Base-by-base conservation (phyloP, 1,140 invertebrate species). In the Achroia grisella region DNA sequence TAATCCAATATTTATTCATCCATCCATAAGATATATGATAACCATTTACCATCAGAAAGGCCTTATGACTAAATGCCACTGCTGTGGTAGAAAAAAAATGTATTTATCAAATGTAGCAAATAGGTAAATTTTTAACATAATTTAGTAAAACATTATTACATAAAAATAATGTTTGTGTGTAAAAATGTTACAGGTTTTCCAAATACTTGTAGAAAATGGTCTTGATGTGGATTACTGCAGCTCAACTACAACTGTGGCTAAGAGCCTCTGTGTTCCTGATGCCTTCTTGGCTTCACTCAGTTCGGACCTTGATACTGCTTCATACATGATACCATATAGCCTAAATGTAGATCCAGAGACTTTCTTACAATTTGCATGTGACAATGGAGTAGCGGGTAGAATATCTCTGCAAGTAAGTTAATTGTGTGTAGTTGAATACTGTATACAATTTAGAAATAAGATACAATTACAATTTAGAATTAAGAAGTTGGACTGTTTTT, bases 211-310 rank as follows among this genome's bases (percentile, higher is more conserved):
- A 29, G 59, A 76, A 10, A 69, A 83, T 51, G 78, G 68, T 10
- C 85, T 80, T 41, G 71, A 87, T 60, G 71, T 86, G n/a, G 86
- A 87, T 52, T 86, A 86, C 48, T 74, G 72, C 45, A 71, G 68
- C 56, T 37, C 50, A 33, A 14, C n/a, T 5, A 11, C 43, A 33
- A 43, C 46, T 31, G 15, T 23, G 9, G 31, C 43, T 10, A 50
- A 46, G 44, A 54, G 60, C 1, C 54, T 46, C 4, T 56, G 54
- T 40, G 52, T 85, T 28, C 79, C 83, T 2, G 86, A 87, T 74
- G 79, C 71, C 33, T 75, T 87, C 28, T 35, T 77, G 5, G 72
- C 76, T 28, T 78, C 82, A 0, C 31, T 86, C 4, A 63, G 68
- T 36, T 57, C 66, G 17, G 66, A 78, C 33, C 68, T 73, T 4